Percentiles rank a stretch among this genome's conserved stretches.
These are phyloP conservation scores for Psittacula echo DNA, from an alignment of 2,797 vertebrate genomes.

Conservation along the genomic window DNA sequence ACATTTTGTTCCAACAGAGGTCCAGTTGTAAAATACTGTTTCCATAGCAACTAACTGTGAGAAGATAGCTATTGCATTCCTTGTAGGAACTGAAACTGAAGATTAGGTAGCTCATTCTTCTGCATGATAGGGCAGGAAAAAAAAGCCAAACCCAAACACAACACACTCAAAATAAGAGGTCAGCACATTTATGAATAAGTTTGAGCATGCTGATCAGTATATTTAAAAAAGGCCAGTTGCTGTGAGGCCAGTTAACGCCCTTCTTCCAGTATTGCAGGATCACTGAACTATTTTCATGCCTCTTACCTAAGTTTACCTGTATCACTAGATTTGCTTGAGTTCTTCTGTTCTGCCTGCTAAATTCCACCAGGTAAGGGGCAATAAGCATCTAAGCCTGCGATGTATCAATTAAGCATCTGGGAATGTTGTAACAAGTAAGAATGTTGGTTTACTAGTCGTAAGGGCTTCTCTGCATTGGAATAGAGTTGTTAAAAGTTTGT, in stretches of 20 bases:
- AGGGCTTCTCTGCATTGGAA: not conserved
- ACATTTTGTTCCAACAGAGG: not conserved
- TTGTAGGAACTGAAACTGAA: not conserved
- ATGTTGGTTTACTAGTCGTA: not conserved
- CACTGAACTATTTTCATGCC: not conserved
- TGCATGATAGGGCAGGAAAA: not conserved
- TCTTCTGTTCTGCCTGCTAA: not conserved
- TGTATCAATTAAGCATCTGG: not conserved
- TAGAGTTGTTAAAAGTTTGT: not conserved
- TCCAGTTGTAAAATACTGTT: constrained; percentile 20
- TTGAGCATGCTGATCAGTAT: not conserved
- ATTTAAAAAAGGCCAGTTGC: not conserved
- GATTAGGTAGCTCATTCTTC: not conserved
- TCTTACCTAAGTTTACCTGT: not conserved
- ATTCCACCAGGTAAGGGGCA: not conserved
- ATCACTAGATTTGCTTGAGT: not conserved
- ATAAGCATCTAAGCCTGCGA: not conserved
- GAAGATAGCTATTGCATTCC: not conserved
- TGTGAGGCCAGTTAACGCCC: not conserved
- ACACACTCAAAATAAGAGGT: not conserved
- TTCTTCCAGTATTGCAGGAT: not conserved
- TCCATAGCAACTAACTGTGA: constrained; percentile 37
- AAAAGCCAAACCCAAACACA: not conserved
- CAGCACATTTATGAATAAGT: not conserved
- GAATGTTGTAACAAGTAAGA: not conserved